These are phyloP conservation scores for Chrysopilus asiliformis DNA, from an alignment of 2,888 invertebrate genomes.

Conservation along the genomic window DNA sequence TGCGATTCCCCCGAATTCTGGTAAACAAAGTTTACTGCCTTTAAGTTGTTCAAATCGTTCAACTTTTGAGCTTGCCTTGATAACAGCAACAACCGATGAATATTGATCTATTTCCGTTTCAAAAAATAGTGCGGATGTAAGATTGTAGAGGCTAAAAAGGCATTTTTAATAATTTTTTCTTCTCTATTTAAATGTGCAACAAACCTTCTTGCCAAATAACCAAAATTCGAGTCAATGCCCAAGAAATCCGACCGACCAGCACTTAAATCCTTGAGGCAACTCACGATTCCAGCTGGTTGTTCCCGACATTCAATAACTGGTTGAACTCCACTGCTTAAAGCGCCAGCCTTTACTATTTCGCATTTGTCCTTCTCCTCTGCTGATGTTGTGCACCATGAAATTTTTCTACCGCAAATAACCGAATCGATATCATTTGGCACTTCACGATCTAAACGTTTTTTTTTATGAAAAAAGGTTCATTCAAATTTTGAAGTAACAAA, in stretches of 20 bases:
- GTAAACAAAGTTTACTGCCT: slow-evolving; percentile 47
- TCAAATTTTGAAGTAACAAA: slow-evolving; percentile 1
- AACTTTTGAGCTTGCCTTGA: slow-evolving; percentile 36
- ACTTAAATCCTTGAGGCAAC: slow-evolving; percentile 42
- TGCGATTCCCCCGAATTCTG: slow-evolving; percentile 51
- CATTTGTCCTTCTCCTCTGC: slow-evolving; percentile 45
- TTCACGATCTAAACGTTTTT: slow-evolving; percentile 20
- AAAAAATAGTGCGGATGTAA: slow-evolving; percentile 44
- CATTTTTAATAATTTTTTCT: neutral
- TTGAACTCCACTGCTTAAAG: slow-evolving; percentile 43
- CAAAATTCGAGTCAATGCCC: slow-evolving; percentile 47
- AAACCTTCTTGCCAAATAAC: slow-evolving; percentile 48
- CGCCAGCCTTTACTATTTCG: slow-evolving; percentile 42
- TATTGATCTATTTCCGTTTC: slow-evolving; percentile 40
- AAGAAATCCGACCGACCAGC: slow-evolving; percentile 43
- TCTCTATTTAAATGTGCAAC: slow-evolving; percentile 20
- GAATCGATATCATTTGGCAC: slow-evolving; percentile 14
- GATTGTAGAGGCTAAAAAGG: slow-evolving; percentile 39
- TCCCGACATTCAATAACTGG: slow-evolving; percentile 42
- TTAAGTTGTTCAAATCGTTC: slow-evolving; percentile 43
- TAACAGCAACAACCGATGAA: slow-evolving; percentile 42
- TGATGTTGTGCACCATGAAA: slow-evolving; percentile 49
- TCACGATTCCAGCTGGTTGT: slow-evolving; percentile 35
- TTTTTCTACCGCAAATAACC: slow-evolving; percentile 16
- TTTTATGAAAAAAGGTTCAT: no score